A percentile compares a stretch with the other conserved stretches of the same genome.
These are phyloP conservation scores for Nycticryphes semicollaris DNA, from an alignment of 2,113 vertebrate genomes.

Conservation along the genomic window DNA sequence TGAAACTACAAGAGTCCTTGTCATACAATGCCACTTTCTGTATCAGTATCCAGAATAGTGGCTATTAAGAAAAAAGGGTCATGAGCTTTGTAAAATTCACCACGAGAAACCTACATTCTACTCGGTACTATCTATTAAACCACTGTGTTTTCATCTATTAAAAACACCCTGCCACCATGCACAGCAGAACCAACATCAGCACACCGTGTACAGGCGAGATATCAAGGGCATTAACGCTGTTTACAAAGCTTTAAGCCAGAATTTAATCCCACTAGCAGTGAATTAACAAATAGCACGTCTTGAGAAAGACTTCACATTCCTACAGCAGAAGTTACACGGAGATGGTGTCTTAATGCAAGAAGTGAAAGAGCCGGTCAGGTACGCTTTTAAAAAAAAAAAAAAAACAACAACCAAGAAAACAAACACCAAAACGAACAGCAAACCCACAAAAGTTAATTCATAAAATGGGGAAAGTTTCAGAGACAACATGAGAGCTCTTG, in stretches of 20 bases:
- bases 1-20: not conserved
- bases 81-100: not conserved
- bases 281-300: not conserved
- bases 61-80: not conserved
- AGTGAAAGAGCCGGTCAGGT: not conserved
- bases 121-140: not conserved
- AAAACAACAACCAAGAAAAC: no score
- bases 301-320: not conserved
- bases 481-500: not conserved
- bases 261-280: not conserved
- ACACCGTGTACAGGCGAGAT: not conserved
- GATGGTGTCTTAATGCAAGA: not conserved
- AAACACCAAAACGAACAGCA: not conserved
- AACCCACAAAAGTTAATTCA: no score
- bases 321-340: not conserved
- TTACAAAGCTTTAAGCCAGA: not conserved
- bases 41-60: not conserved
- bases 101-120: not conserved
- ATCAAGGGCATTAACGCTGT: not conserved
- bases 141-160: rapidly evolving
- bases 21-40: not conserved
- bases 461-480: not conserved
- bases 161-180: not conserved
- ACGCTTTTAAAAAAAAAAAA: no score
- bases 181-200: not conserved